Conservation (phyloP, 2,888 invertebrate genomes). For the Noctua pronuba region DNA sequence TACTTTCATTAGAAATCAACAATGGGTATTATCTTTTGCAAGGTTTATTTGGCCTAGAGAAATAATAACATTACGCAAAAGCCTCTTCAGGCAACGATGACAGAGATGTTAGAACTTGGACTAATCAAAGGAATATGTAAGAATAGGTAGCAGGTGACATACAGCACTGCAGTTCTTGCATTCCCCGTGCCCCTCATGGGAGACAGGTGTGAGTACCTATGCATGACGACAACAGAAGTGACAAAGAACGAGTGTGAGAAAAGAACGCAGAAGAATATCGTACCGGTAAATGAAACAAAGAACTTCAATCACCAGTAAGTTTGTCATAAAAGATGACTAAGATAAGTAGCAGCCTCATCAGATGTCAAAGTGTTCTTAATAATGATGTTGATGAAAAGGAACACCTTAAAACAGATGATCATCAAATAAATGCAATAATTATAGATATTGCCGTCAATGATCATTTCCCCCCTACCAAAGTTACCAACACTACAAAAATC, state of each 20-base stretch:
- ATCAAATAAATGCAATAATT: too few relatives aligned
- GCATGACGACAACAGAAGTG: not conserved
- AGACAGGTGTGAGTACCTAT: not conserved
- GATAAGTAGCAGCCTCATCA: not conserved
- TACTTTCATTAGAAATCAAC: slow-evolving; percentile 56
- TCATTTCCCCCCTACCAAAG: not conserved
- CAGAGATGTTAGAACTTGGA: too few relatives aligned
- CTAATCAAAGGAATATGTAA: not conserved
- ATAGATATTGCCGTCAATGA: not conserved
- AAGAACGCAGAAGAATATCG: not conserved
- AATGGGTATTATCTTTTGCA: slow-evolving; percentile 24
- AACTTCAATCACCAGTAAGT: not conserved
- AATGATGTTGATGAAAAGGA: not conserved
- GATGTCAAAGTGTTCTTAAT: not conserved
- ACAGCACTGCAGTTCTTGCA: not conserved
- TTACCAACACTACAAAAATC: not conserved
- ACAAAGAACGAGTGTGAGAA: not conserved
- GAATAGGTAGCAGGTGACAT: not conserved
- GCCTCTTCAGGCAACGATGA: not conserved
- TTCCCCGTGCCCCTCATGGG: not conserved
- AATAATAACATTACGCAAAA: not conserved
- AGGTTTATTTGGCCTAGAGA: slow-evolving; percentile 12
- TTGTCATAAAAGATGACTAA: not conserved
- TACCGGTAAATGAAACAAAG: not conserved
- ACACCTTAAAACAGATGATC: not conserved